phyloP scores from a whole-genome alignment of 1,140 invertebrate species.

The Temnothorax nylanderi region DNA sequence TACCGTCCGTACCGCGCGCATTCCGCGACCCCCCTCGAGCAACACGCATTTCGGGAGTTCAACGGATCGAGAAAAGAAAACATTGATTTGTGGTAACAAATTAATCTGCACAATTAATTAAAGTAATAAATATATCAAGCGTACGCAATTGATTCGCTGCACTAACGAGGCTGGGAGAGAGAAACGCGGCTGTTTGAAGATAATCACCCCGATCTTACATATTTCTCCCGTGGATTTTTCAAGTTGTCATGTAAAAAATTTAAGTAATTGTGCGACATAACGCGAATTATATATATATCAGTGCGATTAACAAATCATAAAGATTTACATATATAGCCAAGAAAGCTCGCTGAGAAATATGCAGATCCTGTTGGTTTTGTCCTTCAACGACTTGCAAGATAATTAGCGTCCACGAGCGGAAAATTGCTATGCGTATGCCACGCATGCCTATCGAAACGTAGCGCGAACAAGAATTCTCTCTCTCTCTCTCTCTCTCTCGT shows the following conservation, averaged over 20 bases:
- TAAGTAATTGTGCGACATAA: not conserved
- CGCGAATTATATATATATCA: not conserved
- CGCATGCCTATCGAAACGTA: constrained; percentile 43
- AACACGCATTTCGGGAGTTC: not conserved
- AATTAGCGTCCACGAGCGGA: constrained; percentile 40
- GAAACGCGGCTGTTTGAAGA: no score
- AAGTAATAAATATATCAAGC: not conserved
- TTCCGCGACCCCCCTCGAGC: not conserved
- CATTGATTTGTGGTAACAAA: not conserved
- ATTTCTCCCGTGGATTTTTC: not conserved
- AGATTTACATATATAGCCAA: not conserved
- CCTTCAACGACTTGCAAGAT: constrained; percentile 37
- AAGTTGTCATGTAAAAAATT: not conserved
- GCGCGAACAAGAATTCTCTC: constrained; percentile 35
- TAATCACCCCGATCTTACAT: not conserved
- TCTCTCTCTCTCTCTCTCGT: not conserved
- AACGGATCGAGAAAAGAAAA: not conserved
- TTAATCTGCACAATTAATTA: constrained; percentile 24
- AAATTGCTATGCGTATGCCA: constrained; percentile 46
- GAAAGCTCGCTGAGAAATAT: constrained; percentile 19
- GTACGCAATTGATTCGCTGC: not conserved
- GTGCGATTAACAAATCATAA: not conserved
- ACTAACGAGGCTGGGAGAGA: not conserved
- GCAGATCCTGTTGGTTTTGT: constrained; percentile 52
- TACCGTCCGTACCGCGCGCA: not conserved